A percentile compares a stretch with the other conserved stretches of the same genome.
phyloP scores from a whole-genome alignment of 2,888 invertebrate genomes.

The Crematogaster levior region DNA sequence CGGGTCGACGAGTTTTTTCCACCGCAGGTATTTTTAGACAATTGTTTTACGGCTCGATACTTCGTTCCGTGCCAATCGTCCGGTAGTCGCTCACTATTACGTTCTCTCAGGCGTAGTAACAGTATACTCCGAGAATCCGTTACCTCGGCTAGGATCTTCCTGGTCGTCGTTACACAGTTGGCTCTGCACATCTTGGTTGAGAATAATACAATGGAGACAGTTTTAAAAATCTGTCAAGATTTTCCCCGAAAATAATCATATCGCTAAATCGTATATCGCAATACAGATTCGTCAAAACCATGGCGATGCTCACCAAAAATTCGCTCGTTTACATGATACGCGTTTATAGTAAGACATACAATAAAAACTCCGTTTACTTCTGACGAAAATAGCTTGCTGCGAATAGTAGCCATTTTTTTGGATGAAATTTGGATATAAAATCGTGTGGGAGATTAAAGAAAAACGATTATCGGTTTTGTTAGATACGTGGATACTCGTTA shows the following conservation, averaged over 20 bases:
- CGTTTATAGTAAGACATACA: neutral
- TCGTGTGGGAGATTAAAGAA: neutral
- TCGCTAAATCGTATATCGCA: neutral
- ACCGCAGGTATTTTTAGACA: constrained; percentile 45
- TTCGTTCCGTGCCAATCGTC: constrained; percentile 78
- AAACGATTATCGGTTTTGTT: neutral
- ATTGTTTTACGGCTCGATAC: constrained; percentile 75
- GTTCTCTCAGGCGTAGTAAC: constrained; percentile 80
- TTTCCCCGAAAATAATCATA: too few species aligned
- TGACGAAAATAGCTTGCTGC: neutral
- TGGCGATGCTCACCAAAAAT: neutral
- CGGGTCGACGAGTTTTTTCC: constrained; percentile 20
- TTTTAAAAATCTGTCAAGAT: neutral
- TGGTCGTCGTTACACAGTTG: constrained; percentile 69
- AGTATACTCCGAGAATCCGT: constrained; percentile 83
- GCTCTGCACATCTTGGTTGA: constrained; percentile 12
- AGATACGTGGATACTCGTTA: constrained; percentile 39
- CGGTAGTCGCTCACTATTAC: constrained; percentile 66
- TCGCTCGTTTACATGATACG: neutral
- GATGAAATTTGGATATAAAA: neutral
- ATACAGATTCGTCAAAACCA: neutral
- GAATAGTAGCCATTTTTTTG: neutral
- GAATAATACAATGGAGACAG: constrained; percentile 9
- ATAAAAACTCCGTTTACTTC: neutral
- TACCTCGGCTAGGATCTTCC: constrained; percentile 74